phyloP scores from a whole-genome alignment of 2,888 invertebrate genomes.

The Aphodius granarius region DNA sequence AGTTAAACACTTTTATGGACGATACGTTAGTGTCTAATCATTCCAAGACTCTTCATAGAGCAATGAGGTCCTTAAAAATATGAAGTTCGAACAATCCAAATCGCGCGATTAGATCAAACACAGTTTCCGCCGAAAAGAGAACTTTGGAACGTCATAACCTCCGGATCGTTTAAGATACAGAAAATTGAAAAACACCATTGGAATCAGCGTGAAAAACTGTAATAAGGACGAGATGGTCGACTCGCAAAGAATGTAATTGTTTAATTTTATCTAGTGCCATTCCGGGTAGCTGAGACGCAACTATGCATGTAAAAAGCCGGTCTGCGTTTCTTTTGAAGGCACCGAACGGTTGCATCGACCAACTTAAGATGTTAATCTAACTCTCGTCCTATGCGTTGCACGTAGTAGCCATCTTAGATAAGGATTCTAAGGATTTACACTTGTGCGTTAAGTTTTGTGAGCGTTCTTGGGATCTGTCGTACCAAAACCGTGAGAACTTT shows the following conservation, averaged over 20 bases:
- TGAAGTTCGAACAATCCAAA: too few species aligned
- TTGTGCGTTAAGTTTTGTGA: not conserved
- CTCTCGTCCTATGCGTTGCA: not conserved
- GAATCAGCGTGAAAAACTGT: too few species aligned
- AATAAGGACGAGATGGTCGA: too few species aligned
- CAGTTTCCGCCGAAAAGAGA: too few species aligned
- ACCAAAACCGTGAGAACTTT: not conserved
- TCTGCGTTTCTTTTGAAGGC: conserved; percentile 1
- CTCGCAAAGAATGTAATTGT: not conserved
- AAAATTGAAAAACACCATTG: too few species aligned
- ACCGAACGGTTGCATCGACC: not conserved
- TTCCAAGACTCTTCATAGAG: too few species aligned
- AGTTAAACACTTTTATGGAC: too few species aligned
- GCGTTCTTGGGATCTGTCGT: not conserved
- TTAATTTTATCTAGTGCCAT: not conserved
- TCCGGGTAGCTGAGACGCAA: not conserved
- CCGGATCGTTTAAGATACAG: too few species aligned
- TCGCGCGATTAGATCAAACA: too few species aligned
- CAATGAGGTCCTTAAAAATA: too few species aligned
- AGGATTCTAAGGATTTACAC: not conserved
- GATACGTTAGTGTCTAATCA: too few species aligned
- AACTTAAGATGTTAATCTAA: not conserved
- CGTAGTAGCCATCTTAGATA: not conserved
- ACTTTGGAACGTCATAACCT: too few species aligned
- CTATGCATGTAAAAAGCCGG: not conserved